Percentiles rank a stretch among this genome's conserved stretches.
Conservation (phyloP, 2,113 vertebrate genomes). For the Orientallactaga bullata region DNA sequence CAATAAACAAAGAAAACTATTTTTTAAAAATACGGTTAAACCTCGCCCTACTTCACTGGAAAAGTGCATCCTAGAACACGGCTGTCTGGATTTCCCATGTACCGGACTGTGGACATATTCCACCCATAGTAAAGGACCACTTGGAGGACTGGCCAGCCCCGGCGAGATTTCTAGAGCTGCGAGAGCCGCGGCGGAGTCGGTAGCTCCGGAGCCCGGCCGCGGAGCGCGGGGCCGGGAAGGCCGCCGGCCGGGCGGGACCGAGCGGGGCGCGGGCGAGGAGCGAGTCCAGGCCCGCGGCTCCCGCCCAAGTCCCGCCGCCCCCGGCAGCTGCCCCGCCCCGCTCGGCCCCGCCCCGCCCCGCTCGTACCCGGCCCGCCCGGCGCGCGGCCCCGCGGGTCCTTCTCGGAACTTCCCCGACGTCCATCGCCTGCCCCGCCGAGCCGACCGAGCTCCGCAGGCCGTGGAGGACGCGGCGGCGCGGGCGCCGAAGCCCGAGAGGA, state of each 20-base stretch:
- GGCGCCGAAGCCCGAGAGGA: neutral
- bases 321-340: neutral
- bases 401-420: slow-evolving; percentile 75
- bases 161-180: neutral
- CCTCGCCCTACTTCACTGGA: neutral
- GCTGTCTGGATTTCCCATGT: neutral
- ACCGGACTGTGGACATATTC: neutral
- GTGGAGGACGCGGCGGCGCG: neutral
- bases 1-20: slow-evolving; percentile 50
- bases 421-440: neutral
- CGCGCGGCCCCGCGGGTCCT: slow-evolving; percentile 49
- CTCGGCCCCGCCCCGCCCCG: neutral
- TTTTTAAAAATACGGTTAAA: slow-evolving; percentile 8
- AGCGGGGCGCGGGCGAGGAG: too few relatives aligned
- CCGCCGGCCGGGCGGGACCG: too few relatives aligned
- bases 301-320: neutral
- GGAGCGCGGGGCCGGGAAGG: too few relatives aligned
- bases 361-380: slow-evolving; percentile 65
- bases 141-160: slow-evolving; percentile 6
- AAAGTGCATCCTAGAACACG: neutral
- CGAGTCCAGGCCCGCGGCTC: too few relatives aligned
- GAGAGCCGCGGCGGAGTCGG: too few relatives aligned
- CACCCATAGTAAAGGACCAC: neutral
- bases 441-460: slow-evolving; percentile 26
- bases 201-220: too few relatives aligned